phyloP scores from a whole-genome alignment of 1,140 invertebrate genomes.

The Parasteatoda tepidariorum region DNA sequence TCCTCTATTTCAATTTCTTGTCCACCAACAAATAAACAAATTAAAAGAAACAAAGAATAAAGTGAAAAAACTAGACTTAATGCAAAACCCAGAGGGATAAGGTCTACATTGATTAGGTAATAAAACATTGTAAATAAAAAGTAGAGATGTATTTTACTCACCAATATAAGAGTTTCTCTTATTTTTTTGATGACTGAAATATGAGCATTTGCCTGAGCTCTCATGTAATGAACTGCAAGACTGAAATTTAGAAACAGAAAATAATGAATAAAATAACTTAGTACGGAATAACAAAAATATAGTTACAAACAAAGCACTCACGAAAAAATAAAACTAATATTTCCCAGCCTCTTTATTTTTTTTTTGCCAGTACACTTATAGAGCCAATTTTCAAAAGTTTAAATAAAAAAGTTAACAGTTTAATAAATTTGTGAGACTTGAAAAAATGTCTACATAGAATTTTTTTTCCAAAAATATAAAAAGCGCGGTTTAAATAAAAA shows the following conservation, averaged over 20 bases:
- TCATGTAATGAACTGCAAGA: conserved; percentile 28
- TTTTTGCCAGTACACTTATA: not conserved
- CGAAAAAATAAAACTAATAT: not conserved
- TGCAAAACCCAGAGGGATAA: too few relatives aligned
- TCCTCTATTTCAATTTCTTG: too few relatives aligned
- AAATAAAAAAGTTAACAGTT: not conserved
- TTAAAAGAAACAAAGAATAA: not conserved
- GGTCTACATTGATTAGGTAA: too few relatives aligned
- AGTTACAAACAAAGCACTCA: too few relatives aligned
- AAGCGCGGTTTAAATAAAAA: too few relatives aligned
- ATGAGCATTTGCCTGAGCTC: conserved; percentile 45
- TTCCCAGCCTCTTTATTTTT: not conserved
- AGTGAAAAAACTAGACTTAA: too few relatives aligned
- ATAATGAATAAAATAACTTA: not conserved
- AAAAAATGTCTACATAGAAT: too few relatives aligned
- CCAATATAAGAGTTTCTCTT: conserved; percentile 47
- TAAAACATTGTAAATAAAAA: too few relatives aligned
- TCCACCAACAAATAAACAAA: too few relatives aligned
- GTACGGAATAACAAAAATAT: not conserved
- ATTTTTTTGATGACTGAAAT: conserved; percentile 44
- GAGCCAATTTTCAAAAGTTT: not conserved
- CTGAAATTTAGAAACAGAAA: conserved; percentile 3
- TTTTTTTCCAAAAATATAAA: too few relatives aligned
- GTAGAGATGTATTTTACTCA: too few relatives aligned
- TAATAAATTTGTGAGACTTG: too few relatives aligned